These are phyloP conservation scores for Tenrec ecaudatus DNA, from an alignment of 2,113 vertebrate species.

Conservation along the genomic window DNA sequence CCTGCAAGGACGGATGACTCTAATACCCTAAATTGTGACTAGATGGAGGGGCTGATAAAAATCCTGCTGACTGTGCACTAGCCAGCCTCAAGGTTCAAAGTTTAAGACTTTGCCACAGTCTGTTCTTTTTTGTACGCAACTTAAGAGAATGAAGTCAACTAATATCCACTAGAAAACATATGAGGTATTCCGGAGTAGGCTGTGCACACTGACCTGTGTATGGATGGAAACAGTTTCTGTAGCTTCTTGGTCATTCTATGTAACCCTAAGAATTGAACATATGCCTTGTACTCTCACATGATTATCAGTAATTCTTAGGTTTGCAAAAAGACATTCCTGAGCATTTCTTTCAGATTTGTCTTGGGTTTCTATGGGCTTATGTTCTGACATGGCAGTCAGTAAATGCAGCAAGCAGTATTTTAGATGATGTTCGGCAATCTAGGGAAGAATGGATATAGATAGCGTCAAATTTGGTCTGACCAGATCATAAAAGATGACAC, in stretches of 20 bases:
- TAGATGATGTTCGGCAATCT: not conserved
- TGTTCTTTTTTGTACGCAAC: not conserved
- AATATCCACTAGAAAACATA: not conserved
- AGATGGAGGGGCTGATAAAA: not conserved
- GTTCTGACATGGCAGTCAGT: slow-evolving; percentile 6
- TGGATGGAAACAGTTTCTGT: not conserved
- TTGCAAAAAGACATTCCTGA: not conserved
- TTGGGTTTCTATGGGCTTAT: slow-evolving; percentile 19
- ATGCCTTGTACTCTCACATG: not conserved
- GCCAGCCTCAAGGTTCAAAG: not conserved
- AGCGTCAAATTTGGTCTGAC: not conserved
- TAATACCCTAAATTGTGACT: not conserved
- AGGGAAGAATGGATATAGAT: not conserved
- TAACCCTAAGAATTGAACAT: not conserved
- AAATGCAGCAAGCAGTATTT: not conserved
- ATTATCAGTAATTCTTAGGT: not conserved
- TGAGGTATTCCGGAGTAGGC: not conserved
- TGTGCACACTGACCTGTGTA: not conserved
- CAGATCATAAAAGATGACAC: not conserved
- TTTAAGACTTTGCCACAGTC: slow-evolving; percentile 20
- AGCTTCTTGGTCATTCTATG: not conserved
- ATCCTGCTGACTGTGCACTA: not conserved
- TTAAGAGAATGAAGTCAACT: not conserved
- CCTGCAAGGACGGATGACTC: not conserved
- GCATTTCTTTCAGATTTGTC: not conserved